Conservation (phyloP, 1,140 invertebrate genomes). For the Atta colombica region DNA sequence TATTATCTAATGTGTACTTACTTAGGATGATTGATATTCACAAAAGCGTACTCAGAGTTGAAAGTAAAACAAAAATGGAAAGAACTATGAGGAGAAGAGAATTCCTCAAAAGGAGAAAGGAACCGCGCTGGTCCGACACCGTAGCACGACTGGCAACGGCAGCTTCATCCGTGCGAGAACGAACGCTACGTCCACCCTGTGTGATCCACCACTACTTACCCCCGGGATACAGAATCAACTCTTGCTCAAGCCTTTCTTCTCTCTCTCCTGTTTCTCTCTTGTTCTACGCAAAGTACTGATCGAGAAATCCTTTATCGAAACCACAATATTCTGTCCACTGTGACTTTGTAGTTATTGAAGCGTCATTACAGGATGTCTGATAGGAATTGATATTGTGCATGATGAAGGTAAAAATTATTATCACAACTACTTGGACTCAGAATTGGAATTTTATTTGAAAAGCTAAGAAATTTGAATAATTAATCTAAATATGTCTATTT, state of each 20-base stretch:
- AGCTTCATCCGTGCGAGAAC: slow-evolving; percentile 78
- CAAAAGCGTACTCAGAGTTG: neutral
- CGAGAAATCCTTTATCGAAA: slow-evolving; percentile 40
- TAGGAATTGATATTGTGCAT: neutral
- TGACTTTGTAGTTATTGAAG: slow-evolving; percentile 10
- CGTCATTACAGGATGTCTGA: neutral
- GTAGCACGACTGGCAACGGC: slow-evolving; percentile 80
- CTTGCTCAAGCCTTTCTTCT: neutral
- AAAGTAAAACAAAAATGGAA: slow-evolving; percentile 35
- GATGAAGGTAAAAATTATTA: neutral
- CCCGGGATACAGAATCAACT: slow-evolving; percentile 60
- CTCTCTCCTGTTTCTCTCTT: neutral
- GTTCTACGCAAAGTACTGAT: neutral
- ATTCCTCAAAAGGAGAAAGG: slow-evolving; percentile 55
- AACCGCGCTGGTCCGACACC: slow-evolving; percentile 79
- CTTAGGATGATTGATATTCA: neutral
- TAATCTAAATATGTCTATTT: neutral
- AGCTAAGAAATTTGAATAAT: neutral
- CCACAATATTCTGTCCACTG: slow-evolving; percentile 10
- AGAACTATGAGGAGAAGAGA: neutral
- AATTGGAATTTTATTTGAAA: neutral
- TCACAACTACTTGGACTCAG: neutral
- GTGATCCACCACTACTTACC: slow-evolving; percentile 74
- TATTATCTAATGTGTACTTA: slow-evolving; percentile 3
- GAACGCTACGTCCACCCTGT: slow-evolving; percentile 74